phyloP scores from a whole-genome alignment of 2,797 vertebrate genomes.

The Erpetoichthys calabaricus region DNA sequence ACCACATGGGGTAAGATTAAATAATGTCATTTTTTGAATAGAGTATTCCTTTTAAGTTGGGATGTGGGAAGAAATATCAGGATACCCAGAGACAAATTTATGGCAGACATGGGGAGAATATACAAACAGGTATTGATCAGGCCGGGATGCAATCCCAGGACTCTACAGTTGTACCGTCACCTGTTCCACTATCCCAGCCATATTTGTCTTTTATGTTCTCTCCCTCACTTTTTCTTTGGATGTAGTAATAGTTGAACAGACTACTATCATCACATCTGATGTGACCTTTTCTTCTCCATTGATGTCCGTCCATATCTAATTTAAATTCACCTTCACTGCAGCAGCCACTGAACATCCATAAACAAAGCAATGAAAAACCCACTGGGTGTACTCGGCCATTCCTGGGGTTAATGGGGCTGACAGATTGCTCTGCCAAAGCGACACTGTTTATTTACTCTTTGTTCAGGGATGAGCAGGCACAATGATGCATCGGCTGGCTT shows the following conservation, averaged over 20 bases:
- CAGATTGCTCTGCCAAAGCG: conserved; percentile 56
- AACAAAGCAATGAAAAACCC: conserved; percentile 48
- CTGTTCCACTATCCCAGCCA: no score
- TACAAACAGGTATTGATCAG: no score
- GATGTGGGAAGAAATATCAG: no score
- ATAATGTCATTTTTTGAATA: no score
- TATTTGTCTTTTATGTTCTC: no score
- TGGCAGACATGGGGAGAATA: no score
- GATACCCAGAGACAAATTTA: no score
- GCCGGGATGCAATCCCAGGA: no score
- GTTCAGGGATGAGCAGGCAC: conserved; percentile 62
- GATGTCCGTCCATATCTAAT: conserved; percentile 17
- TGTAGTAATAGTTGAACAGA: conserved; percentile 43
- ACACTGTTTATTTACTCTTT: conserved; percentile 76
- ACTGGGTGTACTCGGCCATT: conserved; percentile 29
- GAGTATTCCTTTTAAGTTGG: no score
- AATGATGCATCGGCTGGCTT: conserved; percentile 69
- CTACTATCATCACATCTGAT: conserved; percentile 61
- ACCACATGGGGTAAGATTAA: no score
- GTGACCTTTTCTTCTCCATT: conserved; percentile 26
- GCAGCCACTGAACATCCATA: conserved; percentile 29
- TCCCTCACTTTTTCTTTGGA: no score
- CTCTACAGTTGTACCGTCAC: no score
- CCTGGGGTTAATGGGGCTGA: conserved; percentile 67
- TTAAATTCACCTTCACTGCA: conserved; percentile 19